Evolutionary conservation across 2,797 vertebrate species (phyloP).

Genomic region (Prionace glauca): DNA sequence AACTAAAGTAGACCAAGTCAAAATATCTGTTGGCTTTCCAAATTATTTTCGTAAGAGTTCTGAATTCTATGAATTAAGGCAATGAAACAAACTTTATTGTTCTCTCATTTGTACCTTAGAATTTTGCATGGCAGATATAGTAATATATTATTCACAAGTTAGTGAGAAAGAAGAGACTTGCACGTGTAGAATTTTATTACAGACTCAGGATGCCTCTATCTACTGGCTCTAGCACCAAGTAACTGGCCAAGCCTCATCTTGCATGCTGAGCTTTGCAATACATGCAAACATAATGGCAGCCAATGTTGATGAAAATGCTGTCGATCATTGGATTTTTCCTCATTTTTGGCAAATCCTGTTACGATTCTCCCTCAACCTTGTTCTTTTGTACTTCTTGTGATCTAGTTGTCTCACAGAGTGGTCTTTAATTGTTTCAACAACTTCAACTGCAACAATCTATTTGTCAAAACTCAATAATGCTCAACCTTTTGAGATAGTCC

Average conservation of each 20-base stretch:
- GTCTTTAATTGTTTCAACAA: neutral
- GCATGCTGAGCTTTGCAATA: conserved; percentile 98
- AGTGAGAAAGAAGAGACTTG: neutral
- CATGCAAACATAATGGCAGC: conserved; percentile 84
- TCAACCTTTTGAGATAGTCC: conserved; percentile 89
- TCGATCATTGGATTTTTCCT: too few species aligned
- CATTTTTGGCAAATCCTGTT: too few species aligned
- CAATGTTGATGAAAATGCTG: conserved; percentile 41
- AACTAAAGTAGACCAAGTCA: neutral
- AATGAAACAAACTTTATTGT: neutral
- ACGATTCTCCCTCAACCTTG: neutral
- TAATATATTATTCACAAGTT: neutral
- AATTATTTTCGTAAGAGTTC: neutral
- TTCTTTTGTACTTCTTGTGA: neutral
- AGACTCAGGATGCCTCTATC: conserved; percentile 49
- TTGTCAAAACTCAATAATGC: conserved; percentile 79
- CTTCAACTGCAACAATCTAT: neutral
- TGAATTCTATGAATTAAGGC: neutral
- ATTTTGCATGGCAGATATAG: neutral
- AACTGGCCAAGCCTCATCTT: conserved; percentile 90
- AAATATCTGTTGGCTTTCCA: neutral
- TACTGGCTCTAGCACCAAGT: conserved; percentile 79
- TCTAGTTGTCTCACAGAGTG: neutral
- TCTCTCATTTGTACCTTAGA: neutral
- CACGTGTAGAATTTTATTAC: neutral